Evolutionary conservation across 2,888 invertebrate genomes (phyloP).

Genomic region (Drosophila austrosaltans): DNA sequence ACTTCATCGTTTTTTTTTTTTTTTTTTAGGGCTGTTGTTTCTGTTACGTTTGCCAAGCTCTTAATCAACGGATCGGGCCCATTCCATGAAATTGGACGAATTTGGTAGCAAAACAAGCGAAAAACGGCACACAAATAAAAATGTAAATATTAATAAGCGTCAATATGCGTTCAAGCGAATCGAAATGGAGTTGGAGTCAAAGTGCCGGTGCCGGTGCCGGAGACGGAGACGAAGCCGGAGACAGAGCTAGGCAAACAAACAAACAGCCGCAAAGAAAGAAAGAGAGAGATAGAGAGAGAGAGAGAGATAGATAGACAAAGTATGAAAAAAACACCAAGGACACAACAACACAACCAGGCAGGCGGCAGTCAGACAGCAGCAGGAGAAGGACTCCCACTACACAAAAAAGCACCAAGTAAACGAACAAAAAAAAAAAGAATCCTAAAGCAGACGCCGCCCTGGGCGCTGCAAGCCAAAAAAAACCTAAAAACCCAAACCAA

Average conservation of each 20-base stretch:
- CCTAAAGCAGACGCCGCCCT: slow-evolving; percentile 47
- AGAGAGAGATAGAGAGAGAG: slow-evolving; percentile 51
- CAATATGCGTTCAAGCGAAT: slow-evolving; percentile 69
- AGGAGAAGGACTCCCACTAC: slow-evolving; percentile 32
- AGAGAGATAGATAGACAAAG: slow-evolving; percentile 35
- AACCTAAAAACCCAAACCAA: slow-evolving; percentile 47
- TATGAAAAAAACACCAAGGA: slow-evolving; percentile 55
- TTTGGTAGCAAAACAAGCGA: slow-evolving; percentile 36
- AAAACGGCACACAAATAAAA: slow-evolving; percentile 68
- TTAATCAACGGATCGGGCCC: slow-evolving; percentile 12
- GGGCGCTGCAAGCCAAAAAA: slow-evolving; percentile 20
- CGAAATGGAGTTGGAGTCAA: background rate
- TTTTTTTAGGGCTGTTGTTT: background rate
- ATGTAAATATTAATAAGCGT: slow-evolving; percentile 80
- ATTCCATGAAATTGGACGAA: slow-evolving; percentile 41
- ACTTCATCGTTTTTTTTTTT: background rate
- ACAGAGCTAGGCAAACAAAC: slow-evolving; percentile 58
- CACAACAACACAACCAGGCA: slow-evolving; percentile 31
- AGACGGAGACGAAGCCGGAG: slow-evolving; percentile 10
- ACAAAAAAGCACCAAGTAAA: background rate
- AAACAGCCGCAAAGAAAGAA: slow-evolving; percentile 46
- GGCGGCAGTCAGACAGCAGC: background rate
- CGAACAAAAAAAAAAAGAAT: slow-evolving; percentile 23
- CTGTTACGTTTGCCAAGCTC: slow-evolving; percentile 26
- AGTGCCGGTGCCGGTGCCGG: background rate